phyloP scores from a whole-genome alignment of 2,797 vertebrate species.

The Ctenochaetus hawaiiensis region DNA sequence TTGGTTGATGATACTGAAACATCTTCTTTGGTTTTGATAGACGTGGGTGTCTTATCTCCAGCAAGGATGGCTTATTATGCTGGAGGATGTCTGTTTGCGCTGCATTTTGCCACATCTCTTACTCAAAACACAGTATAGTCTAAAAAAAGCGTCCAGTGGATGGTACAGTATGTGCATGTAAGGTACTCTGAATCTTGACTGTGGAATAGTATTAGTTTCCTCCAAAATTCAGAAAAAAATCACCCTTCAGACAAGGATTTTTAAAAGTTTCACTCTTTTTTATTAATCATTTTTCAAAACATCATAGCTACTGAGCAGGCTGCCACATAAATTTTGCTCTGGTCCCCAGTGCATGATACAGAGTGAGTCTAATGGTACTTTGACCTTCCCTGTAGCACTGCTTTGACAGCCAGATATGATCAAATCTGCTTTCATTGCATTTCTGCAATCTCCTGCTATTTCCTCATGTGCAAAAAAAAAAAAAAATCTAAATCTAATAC shows the following conservation, averaged over 20 bases:
- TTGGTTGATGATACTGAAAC: constrained; percentile 26
- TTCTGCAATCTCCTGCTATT: constrained; percentile 16
- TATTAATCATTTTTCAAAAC: neutral
- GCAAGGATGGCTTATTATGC: constrained; percentile 39
- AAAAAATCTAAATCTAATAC: neutral
- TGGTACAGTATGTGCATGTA: neutral
- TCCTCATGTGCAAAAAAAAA: neutral
- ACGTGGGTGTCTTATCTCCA: constrained; percentile 37
- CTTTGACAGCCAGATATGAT: constrained; percentile 18
- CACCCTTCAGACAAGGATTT: neutral
- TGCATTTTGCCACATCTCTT: constrained; percentile 28
- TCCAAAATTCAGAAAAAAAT: neutral
- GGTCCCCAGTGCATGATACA: neutral
- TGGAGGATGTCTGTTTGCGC: constrained; percentile 36
- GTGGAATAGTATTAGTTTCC: neutral
- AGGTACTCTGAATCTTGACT: neutral
- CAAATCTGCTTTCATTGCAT: neutral
- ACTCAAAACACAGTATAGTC: neutral
- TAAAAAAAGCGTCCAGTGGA: neutral
- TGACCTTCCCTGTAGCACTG: constrained; percentile 13
- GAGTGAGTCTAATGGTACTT: constrained; percentile 4
- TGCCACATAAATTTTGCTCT: neutral
- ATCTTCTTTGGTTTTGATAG: constrained; percentile 40
- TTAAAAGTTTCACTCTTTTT: neutral
- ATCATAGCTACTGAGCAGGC: neutral